Conservation (phyloP, 2,113 vertebrate species). For the Chamaetylas fuelleborni region DNA sequence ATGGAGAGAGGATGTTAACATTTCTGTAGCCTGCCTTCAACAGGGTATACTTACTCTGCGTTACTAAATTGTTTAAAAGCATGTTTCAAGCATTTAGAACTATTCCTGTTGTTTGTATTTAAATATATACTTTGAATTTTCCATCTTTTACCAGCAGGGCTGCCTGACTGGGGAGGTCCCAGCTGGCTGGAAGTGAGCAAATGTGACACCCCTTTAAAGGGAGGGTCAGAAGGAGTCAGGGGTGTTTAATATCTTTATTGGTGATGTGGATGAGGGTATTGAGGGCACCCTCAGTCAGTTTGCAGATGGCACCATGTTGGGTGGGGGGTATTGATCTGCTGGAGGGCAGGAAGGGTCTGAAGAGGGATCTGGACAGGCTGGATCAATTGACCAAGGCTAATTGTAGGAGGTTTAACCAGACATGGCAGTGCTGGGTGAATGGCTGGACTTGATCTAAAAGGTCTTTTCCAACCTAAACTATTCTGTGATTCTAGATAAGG, state of each 20-base stretch:
- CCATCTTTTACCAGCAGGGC: not conserved
- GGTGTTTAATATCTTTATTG: not conserved
- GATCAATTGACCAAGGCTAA: not conserved
- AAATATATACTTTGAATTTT: slow-evolving; percentile 60
- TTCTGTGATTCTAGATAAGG: not conserved
- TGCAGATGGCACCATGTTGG: not conserved
- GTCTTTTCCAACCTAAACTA: not conserved
- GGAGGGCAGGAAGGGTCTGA: not conserved
- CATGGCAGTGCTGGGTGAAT: not conserved
- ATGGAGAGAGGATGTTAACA: slow-evolving; percentile 37
- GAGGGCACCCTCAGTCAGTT: not conserved
- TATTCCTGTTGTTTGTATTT: slow-evolving; percentile 26
- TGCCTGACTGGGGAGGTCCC: not conserved
- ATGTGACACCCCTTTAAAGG: not conserved
- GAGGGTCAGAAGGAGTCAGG: not conserved
- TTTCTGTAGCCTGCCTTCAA: slow-evolving; percentile 39
- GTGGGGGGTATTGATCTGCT: not conserved
- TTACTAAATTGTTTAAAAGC: slow-evolving; percentile 46
- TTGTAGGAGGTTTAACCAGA: not conserved
- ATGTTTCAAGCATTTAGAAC: slow-evolving; percentile 3
- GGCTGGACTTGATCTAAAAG: not conserved
- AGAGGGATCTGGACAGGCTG: not conserved
- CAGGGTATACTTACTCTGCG: not conserved
- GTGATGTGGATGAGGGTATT: not conserved
- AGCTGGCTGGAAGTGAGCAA: not conserved